These are phyloP conservation scores for Mugil cephalus DNA, from an alignment of 2,113 vertebrate species.

Conservation along the genomic window DNA sequence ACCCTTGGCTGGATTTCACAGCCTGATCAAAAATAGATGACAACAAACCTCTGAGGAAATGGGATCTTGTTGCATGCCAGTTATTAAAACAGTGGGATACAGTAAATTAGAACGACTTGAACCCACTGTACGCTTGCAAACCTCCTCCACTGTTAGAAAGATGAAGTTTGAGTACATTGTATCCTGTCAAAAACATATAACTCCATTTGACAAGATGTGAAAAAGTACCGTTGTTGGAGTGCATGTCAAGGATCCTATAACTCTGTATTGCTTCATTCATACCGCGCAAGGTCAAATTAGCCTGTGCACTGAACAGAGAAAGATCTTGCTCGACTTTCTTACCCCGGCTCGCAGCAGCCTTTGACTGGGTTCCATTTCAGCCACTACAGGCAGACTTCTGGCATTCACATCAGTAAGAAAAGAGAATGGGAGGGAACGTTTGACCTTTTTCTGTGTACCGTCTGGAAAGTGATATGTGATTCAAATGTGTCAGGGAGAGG, in stretches of 20 bases:
- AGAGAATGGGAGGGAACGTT: conserved; percentile 70
- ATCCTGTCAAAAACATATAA: conserved; percentile 11
- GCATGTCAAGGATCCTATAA: conserved; percentile 48
- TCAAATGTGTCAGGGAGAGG: conserved; percentile 68
- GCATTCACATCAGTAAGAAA: conserved; percentile 62
- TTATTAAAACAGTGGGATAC: conserved; percentile 6
- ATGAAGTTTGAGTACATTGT: conserved; percentile 22
- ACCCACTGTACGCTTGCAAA: not conserved
- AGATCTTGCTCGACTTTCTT: conserved; percentile 54
- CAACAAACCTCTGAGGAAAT: conserved; percentile 21
- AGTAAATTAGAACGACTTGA: not conserved
- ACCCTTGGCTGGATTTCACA: conserved; percentile 22
- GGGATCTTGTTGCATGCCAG: conserved; percentile 17
- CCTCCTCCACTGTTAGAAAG: not conserved
- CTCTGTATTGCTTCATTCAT: conserved; percentile 30
- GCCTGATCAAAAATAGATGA: conserved; percentile 30
- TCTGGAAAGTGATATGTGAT: conserved; percentile 80
- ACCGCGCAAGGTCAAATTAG: conserved; percentile 50
- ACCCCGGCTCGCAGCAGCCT: conserved; percentile 28
- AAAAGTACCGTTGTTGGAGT: conserved; percentile 25
- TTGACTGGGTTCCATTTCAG: conserved; percentile 63
- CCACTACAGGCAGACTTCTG: conserved; percentile 49
- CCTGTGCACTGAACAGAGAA: conserved; percentile 28
- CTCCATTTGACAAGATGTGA: conserved; percentile 20
- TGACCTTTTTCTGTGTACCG: conserved; percentile 81